phyloP scores from a whole-genome alignment of 2,113 vertebrate genomes.

The Erythrocebus patas region DNA sequence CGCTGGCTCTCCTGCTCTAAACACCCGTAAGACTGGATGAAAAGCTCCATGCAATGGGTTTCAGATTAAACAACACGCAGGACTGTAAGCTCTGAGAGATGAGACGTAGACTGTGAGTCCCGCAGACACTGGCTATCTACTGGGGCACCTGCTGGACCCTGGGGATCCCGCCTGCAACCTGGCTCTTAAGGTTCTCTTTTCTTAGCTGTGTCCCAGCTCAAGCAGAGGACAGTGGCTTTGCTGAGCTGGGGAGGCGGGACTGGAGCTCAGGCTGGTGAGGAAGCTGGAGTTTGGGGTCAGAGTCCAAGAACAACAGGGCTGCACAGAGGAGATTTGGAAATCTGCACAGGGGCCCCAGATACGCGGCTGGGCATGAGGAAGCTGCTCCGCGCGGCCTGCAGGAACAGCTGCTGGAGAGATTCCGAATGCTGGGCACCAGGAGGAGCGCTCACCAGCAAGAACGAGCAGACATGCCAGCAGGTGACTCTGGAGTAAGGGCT shows the following conservation, averaged over 20 bases:
- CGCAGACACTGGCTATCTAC: rapidly evolving
- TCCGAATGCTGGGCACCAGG: neutral
- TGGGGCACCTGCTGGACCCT: too few relatives aligned
- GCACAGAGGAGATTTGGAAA: neutral
- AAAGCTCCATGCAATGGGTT: rapidly evolving
- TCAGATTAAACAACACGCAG: neutral
- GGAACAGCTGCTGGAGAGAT: neutral
- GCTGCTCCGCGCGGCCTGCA: rapidly evolving
- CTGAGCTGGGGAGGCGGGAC: too few relatives aligned
- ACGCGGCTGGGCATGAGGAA: rapidly evolving
- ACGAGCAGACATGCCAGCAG: too few relatives aligned
- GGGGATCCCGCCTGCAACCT: too few relatives aligned
- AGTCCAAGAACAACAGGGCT: rapidly evolving
- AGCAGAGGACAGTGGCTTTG: rapidly evolving
- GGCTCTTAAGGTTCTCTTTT: too few relatives aligned
- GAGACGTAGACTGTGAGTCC: rapidly evolving
- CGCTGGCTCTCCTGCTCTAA: too few relatives aligned
- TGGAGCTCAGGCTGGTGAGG: neutral
- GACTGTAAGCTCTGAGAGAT: rapidly evolving
- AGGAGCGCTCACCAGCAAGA: neutral
- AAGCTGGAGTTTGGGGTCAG: neutral
- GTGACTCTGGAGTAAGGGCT: neutral
- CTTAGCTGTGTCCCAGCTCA: neutral
- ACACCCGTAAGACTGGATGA: rapidly evolving
- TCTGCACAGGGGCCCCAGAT: rapidly evolving